Conservation (phyloP, 2,113 vertebrate genomes). For the Coreoperca whiteheadi region DNA sequence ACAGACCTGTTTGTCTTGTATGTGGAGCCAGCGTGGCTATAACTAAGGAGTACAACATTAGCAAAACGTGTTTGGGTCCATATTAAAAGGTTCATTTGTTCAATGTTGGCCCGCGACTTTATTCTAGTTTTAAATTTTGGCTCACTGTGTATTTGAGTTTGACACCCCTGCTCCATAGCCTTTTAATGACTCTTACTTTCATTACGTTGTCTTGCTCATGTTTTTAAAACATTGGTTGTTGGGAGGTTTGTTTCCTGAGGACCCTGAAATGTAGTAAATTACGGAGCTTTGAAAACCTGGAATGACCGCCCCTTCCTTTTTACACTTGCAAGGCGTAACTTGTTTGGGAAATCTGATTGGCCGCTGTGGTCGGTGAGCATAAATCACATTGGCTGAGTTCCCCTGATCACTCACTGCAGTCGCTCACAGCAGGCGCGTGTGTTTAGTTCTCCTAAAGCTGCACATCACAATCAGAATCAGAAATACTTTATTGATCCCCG, state of each 20-base stretch:
- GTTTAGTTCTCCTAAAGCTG: slow-evolving; percentile 16
- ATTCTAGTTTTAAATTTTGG: no score
- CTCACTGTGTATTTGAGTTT: no score
- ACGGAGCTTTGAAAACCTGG: not conserved
- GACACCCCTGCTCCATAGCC: no score
- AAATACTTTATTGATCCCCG: no score
- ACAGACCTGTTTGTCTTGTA: no score
- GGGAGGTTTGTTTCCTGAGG: not conserved
- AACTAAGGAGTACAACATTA: no score
- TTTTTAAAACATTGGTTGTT: not conserved
- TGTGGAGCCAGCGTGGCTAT: no score
- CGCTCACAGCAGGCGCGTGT: not conserved
- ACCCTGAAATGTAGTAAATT: not conserved
- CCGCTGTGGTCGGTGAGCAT: not conserved
- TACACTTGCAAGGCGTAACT: not conserved
- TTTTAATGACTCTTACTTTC: not conserved
- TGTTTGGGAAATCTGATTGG: not conserved
- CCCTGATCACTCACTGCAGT: not conserved
- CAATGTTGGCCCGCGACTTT: no score
- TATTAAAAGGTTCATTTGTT: no score
- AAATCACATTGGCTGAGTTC: not conserved
- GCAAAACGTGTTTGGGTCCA: no score
- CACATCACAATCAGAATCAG: no score
- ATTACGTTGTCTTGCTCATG: not conserved
- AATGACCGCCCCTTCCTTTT: not conserved